Percentiles rank a stretch among this genome's conserved stretches.
phyloP scores from a whole-genome alignment of 2,888 invertebrate species.

The Sisyra terminalis region DNA sequence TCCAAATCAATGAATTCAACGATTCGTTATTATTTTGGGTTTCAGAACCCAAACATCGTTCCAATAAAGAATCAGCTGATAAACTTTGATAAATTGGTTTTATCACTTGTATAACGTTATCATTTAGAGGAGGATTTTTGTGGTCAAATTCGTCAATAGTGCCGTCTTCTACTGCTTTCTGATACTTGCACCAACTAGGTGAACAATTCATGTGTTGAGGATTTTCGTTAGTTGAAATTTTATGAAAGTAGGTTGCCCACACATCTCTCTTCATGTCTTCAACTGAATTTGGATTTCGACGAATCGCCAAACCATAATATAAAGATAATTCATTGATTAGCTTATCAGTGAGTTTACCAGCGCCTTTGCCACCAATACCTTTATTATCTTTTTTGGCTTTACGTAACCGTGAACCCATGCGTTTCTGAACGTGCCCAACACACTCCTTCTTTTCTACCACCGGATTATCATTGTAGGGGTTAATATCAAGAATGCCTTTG shows the following conservation, averaged over 20 bases:
- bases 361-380: neutral
- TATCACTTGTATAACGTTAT: neutral
- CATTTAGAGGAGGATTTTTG: neutral
- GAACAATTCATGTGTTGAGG: conserved; percentile 18
- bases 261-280: conserved; percentile 13
- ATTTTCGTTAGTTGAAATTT: conserved; percentile 18
- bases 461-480: conserved; percentile 9
- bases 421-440: conserved; percentile 4
- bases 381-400: neutral
- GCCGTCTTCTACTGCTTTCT: conserved; percentile 8
- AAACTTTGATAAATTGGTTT: neutral
- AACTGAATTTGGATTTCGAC: conserved; percentile 9
- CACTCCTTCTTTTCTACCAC: conserved; percentile 5
- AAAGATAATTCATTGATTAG: conserved; percentile 1
- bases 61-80: neutral
- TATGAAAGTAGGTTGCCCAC: conserved; percentile 12
- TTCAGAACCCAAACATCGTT: conserved; percentile 8
- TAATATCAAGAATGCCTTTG: conserved; percentile 10
- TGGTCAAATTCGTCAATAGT: neutral
- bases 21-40: conserved; percentile 12
- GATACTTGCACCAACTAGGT: conserved; percentile 12
- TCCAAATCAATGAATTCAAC: conserved; percentile 10
- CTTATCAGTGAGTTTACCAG: conserved; percentile 2
- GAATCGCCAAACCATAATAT: conserved; percentile 4
- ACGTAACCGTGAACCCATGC: conserved; percentile 7